Conservation (phyloP, 2,888 invertebrate species). For the Tipula unca region DNA sequence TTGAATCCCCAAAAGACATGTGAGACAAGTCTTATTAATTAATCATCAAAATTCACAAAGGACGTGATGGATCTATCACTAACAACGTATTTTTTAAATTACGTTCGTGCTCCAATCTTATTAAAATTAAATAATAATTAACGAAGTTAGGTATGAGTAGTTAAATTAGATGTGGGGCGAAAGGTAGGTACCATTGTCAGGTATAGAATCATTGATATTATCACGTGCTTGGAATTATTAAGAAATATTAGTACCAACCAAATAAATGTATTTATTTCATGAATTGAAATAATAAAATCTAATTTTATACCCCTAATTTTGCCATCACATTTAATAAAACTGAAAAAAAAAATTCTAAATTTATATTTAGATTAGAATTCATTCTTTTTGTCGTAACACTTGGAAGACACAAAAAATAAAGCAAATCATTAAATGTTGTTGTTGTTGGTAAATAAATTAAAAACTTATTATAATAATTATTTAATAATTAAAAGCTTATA, state of each 20-base stretch:
- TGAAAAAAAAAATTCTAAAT: background rate
- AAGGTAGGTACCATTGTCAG: background rate
- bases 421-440: background rate
- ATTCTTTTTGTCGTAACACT: background rate
- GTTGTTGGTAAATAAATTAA: background rate
- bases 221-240: background rate
- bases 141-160: background rate
- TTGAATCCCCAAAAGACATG: background rate
- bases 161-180: too few species aligned
- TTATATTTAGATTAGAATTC: background rate
- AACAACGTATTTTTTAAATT: background rate
- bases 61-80: background rate
- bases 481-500: background rate
- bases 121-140: background rate
- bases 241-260: background rate
- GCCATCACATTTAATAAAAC: background rate
- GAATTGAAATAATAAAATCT: background rate
- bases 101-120: background rate
- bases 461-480: slow-evolving; percentile 4
- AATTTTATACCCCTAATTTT: background rate
- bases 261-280: background rate
- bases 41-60: background rate
- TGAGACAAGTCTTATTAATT: too few species aligned
- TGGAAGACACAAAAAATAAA: background rate
- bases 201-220: background rate